Evolutionary conservation across 1,140 invertebrate genomes (phyloP).

Genomic region (Bathynomus jamesi): DNA sequence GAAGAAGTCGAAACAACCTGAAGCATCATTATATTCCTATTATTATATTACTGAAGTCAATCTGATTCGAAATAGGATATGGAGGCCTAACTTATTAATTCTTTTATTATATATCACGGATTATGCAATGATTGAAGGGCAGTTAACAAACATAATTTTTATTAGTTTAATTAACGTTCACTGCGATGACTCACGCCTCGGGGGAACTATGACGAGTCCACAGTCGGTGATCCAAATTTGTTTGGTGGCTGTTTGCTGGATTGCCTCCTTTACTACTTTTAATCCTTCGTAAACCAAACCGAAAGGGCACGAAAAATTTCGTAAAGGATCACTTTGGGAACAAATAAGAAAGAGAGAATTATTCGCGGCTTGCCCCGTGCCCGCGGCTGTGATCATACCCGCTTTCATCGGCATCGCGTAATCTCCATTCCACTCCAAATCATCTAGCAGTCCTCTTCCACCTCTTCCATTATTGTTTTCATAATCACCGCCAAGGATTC

Average conservation of each 20-base stretch:
- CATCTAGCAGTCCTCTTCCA: conserved; percentile 23
- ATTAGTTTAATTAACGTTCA: too few species aligned
- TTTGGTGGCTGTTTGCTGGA: conserved; percentile 19
- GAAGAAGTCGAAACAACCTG: too few species aligned
- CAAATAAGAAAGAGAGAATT: conserved; percentile 33
- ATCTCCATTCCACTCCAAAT: conserved; percentile 28
- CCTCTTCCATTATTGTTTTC: conserved; percentile 33
- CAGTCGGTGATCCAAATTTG: conserved; percentile 29
- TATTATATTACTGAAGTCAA: too few species aligned
- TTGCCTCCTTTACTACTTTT: conserved; percentile 20
- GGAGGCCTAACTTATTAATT: too few species aligned
- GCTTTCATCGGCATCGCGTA: conserved; percentile 32
- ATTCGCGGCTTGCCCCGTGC: conserved; percentile 6
- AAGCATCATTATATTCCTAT: too few species aligned
- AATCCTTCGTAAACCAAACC: conserved; percentile 20
- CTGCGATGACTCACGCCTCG: conserved; percentile 2
- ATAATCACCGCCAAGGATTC: conserved; percentile 27
- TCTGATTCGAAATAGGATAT: too few species aligned
- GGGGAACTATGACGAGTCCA: conserved; percentile 23
- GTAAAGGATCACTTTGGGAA: conserved; percentile 21
- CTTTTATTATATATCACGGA: too few species aligned
- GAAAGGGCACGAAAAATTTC: conserved; percentile 31
- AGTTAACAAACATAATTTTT: too few species aligned
- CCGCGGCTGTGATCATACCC: conserved; percentile 27
- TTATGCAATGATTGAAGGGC: too few species aligned